Conservation (phyloP, 2,113 vertebrate species). For the Oryctolagus cuniculus region mOryCun1.1 NC_091438.1:88207001-88207500, state of each 20-base stretch:
- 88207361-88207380: conserved; percentile 8
- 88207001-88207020: background rate
- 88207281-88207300: conserved; percentile 28
- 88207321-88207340: conserved; percentile 2
- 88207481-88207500: background rate
- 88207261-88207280: conserved; percentile 35
- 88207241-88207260: background rate
- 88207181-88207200: background rate
- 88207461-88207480: background rate
- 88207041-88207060: conserved; percentile 17
- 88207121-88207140: background rate
- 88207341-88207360: conserved; percentile 66
- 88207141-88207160: background rate
- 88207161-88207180: background rate
- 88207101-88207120: background rate
- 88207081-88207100: background rate
- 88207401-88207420: conserved; percentile 39
- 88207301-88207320: conserved; percentile 68
- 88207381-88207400: background rate
- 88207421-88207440: background rate
- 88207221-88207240: background rate
- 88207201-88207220: background rate
- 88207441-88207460: conserved; percentile 16
- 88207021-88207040: background rate
- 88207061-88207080: conserved; percentile 27